A percentile compares a stretch with the other conserved stretches of the same genome.
phyloP scores from a whole-genome alignment of 2,797 vertebrate species.

The Cheirogaleus major region DNA sequence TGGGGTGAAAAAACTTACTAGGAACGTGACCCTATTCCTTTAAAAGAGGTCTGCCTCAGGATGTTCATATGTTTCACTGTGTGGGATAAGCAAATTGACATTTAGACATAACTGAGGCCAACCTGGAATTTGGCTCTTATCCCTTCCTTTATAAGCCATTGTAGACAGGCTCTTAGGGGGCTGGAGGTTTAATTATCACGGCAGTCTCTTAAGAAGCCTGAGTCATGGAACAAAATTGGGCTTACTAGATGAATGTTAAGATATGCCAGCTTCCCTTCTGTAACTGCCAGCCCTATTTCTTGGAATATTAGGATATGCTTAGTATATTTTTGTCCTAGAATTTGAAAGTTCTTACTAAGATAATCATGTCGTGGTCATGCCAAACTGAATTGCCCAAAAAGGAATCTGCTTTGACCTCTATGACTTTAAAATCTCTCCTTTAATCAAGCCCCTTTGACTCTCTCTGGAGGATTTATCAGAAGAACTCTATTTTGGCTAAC shows the following conservation, averaged over 20 bases:
- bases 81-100: conserved; percentile 65
- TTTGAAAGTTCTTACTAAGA: conserved; percentile 48
- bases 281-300: conserved; percentile 37
- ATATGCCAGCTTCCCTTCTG: conserved; percentile 47
- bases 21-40: conserved; percentile 54
- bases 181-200: conserved; percentile 16
- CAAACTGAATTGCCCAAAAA: conserved; percentile 40
- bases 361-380: not conserved
- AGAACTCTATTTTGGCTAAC: conserved; percentile 54
- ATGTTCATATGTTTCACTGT: conserved; percentile 51
- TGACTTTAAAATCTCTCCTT: conserved; percentile 50
- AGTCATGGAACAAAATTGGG: conserved; percentile 38
- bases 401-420: conserved; percentile 35
- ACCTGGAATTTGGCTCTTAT: conserved; percentile 64
- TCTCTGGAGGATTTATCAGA: conserved; percentile 43
- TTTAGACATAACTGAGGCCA: conserved; percentile 70
- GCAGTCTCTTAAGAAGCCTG: conserved; percentile 46
- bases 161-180: conserved; percentile 40
- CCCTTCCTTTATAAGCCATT: conserved; percentile 39
- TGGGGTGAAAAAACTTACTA: conserved; percentile 45
- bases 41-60: conserved; percentile 48
- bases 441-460: conserved; percentile 27
- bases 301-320: conserved; percentile 13
- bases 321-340: conserved; percentile 50
- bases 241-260: conserved; percentile 51